Percentiles rank a stretch among this genome's conserved stretches.
Conservation (phyloP, 2,113 vertebrate genomes). For the Setophaga kirtlandii region DNA sequence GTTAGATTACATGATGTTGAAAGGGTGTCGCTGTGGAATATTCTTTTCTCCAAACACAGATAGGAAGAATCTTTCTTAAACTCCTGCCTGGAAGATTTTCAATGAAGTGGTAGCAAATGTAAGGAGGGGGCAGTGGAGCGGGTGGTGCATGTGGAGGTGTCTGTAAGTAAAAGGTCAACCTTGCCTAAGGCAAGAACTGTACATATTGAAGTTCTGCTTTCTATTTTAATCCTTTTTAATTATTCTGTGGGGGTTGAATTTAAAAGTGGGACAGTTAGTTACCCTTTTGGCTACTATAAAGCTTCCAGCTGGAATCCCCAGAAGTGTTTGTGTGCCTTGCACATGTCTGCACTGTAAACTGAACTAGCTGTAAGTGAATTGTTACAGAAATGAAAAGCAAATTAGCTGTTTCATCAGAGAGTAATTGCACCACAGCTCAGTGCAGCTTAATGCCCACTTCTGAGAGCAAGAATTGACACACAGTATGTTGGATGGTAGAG, state of each 20-base stretch:
- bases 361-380: not conserved
- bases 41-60: not conserved
- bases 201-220: not conserved
- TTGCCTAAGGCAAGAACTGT: not conserved
- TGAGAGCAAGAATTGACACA: not conserved
- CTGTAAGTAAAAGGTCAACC: not conserved
- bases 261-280: not conserved
- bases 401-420: conserved; percentile 27
- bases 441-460: not conserved
- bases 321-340: not conserved
- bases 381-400: conserved; percentile 15
- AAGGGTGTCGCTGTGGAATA: not conserved
- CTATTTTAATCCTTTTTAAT: not conserved
- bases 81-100: not conserved
- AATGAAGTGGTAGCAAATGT: not conserved
- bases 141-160: not conserved
- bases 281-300: not conserved
- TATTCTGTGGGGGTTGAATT: not conserved
- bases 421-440: not conserved
- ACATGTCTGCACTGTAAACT: not conserved
- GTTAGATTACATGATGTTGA: not conserved
- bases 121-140: fast-evolving
- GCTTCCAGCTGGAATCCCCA: not conserved
- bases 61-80: not conserved
- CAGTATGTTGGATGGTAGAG: not conserved